Evolutionary conservation across 2,888 invertebrate species (phyloP).

Genomic region (Temnothorax unifasciatus): DNA sequence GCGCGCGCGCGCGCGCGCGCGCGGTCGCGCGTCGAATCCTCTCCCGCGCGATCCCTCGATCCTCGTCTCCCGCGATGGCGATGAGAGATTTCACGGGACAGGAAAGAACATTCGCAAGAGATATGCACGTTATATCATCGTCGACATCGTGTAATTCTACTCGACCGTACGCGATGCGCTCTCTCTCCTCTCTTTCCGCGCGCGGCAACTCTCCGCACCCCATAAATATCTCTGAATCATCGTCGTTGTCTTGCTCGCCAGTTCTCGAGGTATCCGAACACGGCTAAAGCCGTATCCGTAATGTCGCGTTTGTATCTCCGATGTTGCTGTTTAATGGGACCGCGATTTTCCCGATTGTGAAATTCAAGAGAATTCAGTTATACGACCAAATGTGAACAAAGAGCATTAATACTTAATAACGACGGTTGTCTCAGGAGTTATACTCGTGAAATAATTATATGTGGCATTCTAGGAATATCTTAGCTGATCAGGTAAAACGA

Average conservation of each 20-base stretch:
- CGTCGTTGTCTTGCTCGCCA: constrained; percentile 71
- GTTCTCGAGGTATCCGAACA: constrained; percentile 67
- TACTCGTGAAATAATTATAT: constrained; percentile 14
- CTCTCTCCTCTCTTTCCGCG: constrained; percentile 71
- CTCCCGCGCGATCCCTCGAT: constrained; percentile 35
- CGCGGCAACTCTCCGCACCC: constrained; percentile 79
- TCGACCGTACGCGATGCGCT: constrained; percentile 73
- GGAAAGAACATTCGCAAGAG: constrained; percentile 28
- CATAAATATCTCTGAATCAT: constrained; percentile 84
- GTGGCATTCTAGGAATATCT: neutral
- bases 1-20: neutral
- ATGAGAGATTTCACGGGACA: constrained; percentile 57
- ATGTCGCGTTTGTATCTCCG: constrained; percentile 23
- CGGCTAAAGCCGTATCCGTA: constrained; percentile 65
- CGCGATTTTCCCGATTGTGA: constrained; percentile 17
- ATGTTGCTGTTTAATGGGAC: constrained; percentile 25
- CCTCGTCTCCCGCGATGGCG: constrained; percentile 53
- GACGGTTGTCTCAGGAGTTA: neutral
- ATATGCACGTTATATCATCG: constrained; percentile 79
- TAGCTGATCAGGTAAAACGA: neutral
- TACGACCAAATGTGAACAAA: neutral
- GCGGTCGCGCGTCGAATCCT: constrained; percentile 53
- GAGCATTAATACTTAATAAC: constrained; percentile 8
- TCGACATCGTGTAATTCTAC: constrained; percentile 83
- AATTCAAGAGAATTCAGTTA: constrained; percentile 12